phyloP scores from a whole-genome alignment of 2,888 invertebrate species.

The Eugnorisma glareosa region DNA sequence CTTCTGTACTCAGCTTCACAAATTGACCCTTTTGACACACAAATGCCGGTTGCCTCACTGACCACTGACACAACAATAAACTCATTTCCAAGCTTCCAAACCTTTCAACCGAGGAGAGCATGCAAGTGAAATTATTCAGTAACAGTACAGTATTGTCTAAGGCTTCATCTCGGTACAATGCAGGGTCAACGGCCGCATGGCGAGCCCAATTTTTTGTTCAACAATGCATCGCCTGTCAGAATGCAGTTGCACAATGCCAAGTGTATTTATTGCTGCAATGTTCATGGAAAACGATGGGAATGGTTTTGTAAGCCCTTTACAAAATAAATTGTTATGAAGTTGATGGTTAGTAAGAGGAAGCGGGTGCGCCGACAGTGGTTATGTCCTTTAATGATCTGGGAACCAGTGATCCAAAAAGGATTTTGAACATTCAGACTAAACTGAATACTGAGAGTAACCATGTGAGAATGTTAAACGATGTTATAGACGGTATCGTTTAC shows the following conservation, averaged over 20 bases:
- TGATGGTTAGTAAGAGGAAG: conserved; percentile 1
- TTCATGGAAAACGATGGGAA: conserved; percentile 62
- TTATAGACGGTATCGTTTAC: neutral
- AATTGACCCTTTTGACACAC: conserved; percentile 25
- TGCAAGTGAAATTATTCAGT: conserved; percentile 58
- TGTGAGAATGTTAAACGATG: neutral
- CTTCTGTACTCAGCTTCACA: conserved; percentile 4
- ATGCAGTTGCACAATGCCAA: conserved; percentile 68
- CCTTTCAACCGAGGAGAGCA: conserved; percentile 28
- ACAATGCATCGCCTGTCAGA: conserved; percentile 63
- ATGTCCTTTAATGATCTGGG: neutral
- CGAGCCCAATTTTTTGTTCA: conserved; percentile 65
- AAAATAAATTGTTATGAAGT: conserved; percentile 34
- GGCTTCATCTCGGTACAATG: conserved; percentile 56
- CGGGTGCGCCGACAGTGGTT: neutral
- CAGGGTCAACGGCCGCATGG: conserved; percentile 55
- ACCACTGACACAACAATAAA: conserved; percentile 10
- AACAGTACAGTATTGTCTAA: conserved; percentile 57
- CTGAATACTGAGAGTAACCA: neutral
- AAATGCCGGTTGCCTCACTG: conserved; percentile 30
- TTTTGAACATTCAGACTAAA: neutral
- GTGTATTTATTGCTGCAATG: conserved; percentile 58
- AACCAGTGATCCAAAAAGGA: neutral
- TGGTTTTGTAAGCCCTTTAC: conserved; percentile 48
- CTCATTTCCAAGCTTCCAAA: conserved; percentile 33